A percentile compares a stretch with the other conserved stretches of the same genome.
Conservation (phyloP, 53 echinoderm and acorn worm species). For the Paracentrotus lividus region DNA sequence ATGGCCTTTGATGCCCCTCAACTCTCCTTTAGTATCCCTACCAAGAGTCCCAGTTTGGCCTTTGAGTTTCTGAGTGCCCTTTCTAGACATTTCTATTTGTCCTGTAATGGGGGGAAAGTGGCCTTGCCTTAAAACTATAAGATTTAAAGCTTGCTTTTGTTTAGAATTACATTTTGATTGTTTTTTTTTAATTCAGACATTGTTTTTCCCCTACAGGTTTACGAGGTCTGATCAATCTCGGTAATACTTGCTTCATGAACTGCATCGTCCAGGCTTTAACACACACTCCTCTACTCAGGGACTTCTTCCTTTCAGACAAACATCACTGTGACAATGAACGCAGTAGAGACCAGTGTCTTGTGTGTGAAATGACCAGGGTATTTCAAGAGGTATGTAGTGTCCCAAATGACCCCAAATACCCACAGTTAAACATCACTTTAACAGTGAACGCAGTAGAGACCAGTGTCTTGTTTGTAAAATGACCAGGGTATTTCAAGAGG, state of each 20-base stretch:
- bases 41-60: too few relatives aligned
- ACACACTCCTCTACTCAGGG: slow-evolving; percentile 95
- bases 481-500: slow-evolving; percentile 99
- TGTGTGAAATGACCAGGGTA: slow-evolving; percentile 98
- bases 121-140: too few relatives aligned
- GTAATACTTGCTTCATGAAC: slow-evolving; percentile 99
- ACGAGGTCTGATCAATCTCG: slow-evolving; percentile 95
- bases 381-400: slow-evolving; percentile 91
- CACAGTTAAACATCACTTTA: slow-evolving; percentile 88
- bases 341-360: slow-evolving; percentile 93
- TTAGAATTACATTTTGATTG: too few relatives aligned
- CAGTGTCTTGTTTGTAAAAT: slow-evolving; percentile 99
- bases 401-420: too few relatives aligned
- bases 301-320: slow-evolving; percentile 97
- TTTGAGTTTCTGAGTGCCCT: too few relatives aligned
- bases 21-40: too few relatives aligned
- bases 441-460: slow-evolving; percentile 74
- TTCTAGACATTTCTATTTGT: too few relatives aligned
- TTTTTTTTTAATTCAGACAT: too few relatives aligned
- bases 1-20: too few relatives aligned
- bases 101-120: too few relatives aligned
- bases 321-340: slow-evolving; percentile 81
- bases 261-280: slow-evolving; percentile 98
- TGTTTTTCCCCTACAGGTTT: slow-evolving; percentile 73
- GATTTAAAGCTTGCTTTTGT: too few relatives aligned